Evolutionary conservation across 1,140 invertebrate species (phyloP).

Genomic region (Anastatus disparis): DNA sequence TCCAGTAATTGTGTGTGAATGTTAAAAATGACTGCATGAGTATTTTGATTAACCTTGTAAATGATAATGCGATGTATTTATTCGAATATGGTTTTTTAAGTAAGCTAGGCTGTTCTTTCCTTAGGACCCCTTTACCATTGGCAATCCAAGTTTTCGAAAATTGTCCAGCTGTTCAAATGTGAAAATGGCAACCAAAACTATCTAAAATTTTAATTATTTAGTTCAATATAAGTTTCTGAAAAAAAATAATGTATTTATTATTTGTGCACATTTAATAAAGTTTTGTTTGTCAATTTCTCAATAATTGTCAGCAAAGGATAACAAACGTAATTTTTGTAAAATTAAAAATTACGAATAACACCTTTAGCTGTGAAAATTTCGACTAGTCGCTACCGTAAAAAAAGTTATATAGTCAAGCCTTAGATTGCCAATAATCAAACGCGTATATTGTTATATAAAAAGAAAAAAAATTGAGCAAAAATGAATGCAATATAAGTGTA

Average conservation of each 20-base stretch:
- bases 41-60: background rate
- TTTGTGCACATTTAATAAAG: background rate
- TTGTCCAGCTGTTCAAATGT: background rate
- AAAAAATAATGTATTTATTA: background rate
- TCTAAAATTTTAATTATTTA: too few species aligned
- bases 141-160: background rate
- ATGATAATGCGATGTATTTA: constrained; percentile 17
- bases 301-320: background rate
- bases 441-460: too few species aligned
- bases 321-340: background rate
- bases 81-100: background rate
- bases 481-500: background rate
- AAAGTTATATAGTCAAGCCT: constrained; percentile 5
- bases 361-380: constrained; percentile 12
- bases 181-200: too few species aligned
- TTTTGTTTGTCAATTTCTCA: background rate
- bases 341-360: background rate
- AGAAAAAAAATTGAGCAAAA: too few species aligned
- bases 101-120: background rate
- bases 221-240: too few species aligned
- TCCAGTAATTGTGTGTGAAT: background rate
- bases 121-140: background rate
- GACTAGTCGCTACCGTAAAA: constrained; percentile 31
- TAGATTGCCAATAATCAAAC: constrained; percentile 22
- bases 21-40: background rate